These are phyloP conservation scores for Pocota personata DNA, from an alignment of 2,888 invertebrate genomes.

Conservation along the genomic window DNA sequence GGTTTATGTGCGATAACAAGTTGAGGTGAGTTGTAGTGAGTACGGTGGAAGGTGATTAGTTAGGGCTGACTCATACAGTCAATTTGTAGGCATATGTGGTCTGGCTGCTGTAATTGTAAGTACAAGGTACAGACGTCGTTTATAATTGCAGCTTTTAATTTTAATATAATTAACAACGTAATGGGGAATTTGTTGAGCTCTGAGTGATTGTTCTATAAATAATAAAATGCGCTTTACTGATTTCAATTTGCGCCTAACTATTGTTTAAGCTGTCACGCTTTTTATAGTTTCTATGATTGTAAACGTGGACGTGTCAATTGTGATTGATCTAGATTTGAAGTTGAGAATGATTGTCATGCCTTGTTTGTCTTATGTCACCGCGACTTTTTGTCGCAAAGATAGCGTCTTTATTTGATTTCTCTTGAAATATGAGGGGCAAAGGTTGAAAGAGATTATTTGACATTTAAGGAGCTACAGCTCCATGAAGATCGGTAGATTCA, in stretches of 20 bases:
- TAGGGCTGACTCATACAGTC: slow-evolving; percentile 19
- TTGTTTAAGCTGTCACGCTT: not conserved
- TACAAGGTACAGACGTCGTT: not conserved
- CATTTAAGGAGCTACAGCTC: too few relatives aligned
- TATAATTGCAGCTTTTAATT: slow-evolving; percentile 9
- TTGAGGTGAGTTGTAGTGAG: not conserved
- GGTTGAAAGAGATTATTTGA: too few relatives aligned
- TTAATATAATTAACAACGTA: slow-evolving; percentile 34
- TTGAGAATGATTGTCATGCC: not conserved
- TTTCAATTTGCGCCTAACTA: not conserved
- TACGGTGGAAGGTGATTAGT: not conserved
- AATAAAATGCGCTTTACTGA: not conserved
- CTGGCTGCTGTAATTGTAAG: not conserved
- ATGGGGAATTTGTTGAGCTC: slow-evolving; percentile 31
- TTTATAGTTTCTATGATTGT: not conserved
- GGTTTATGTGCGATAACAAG: slow-evolving; percentile 1
- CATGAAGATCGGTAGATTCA: too few relatives aligned
- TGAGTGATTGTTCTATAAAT: slow-evolving; percentile 16
- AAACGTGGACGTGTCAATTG: not conserved
- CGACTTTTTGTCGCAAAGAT: too few relatives aligned
- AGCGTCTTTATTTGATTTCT: too few relatives aligned
- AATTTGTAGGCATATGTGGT: slow-evolving; percentile 4
- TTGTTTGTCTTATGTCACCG: not conserved
- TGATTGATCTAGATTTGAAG: not conserved
- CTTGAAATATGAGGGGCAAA: too few relatives aligned